Evolutionary conservation across 2,113 vertebrate species (phyloP), one percentile per base, ranked within the genome.

Genomic region (Acanthochromis polyacanthus): DNA sequence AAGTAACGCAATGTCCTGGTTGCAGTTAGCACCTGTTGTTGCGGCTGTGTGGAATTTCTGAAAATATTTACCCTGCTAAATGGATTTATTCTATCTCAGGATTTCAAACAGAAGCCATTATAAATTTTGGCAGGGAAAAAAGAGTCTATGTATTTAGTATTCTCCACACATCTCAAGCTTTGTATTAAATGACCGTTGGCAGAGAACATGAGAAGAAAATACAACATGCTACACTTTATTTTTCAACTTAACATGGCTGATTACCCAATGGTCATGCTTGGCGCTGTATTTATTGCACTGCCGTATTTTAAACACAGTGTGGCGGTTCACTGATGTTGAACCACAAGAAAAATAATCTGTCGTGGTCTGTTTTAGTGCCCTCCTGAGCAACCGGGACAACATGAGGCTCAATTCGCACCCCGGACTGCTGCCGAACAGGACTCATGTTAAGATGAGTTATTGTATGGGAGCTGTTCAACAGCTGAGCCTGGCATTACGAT

Each of bases 371-470:
- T 87, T 91, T 86, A 87, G 75, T 75, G 75, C 11, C 77, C 83
- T 86, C 81, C 77, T 56, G 80, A 85, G 89, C 46, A 71, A 85
- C 81, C 58, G 22, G 36, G 71, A 88, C 85, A 89, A 85, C 84
- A 80, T 12, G 0, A 58, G 78, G 12, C 75, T 53, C 17, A 51
- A 71, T 50, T 46, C 17, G n/a, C 22, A 62, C 78, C 67, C 66
- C 40, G 15, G 40, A 61, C 84, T 46, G 52, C 80, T 65, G 57
- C 67, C 32, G 58, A 52, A 46, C 46, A 20, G 22, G 59, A 28
- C 74, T 84, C 56, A 10, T 36, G 75, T 77, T 63, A 66, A 55
- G 48, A 69, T 61, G 83, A 74, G 56, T 83, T 67, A 78, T 46
- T 72, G 23, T 68, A 59, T 67, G 74, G 43, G 59, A 80, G 68